Evolutionary conservation across 1,140 invertebrate species (phyloP), one percentile per base, ranked within the genome.

Genomic region (Euschistus heros): DNA sequence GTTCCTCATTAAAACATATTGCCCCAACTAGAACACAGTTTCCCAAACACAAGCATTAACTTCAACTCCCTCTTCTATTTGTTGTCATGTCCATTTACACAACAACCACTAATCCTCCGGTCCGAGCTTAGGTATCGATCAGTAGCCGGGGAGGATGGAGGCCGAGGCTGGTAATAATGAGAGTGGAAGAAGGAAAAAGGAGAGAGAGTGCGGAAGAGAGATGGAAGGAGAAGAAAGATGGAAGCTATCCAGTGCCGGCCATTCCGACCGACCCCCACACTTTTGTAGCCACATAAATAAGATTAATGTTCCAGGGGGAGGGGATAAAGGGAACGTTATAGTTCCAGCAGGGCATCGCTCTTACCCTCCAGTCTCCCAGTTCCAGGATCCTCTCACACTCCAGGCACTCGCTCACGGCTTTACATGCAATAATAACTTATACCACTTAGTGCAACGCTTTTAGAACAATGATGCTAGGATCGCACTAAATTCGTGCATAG

Each of bases 211-310:
- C 4, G 4, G 54, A 57, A 26, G 24, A 57, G 54, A 26, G 24
- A 57, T 15, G 24, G 54, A 57, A 57, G 24, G 54, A 57, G 24
- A 57, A 57, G 54, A 57, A 57, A 57, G 54, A 57, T 57, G 54
- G 54, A 57, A 57, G 54, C 54, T 57, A 57, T 57, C 24, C 54
- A 26, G 2, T 24, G 54, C 18, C 54, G 54, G 54, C 54, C 54
- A 57, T 57, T 57, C 54, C 24, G 20, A 22, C 20, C 18, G 54
- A 24, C 54, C 54, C 18, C 54, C 54, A 57, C 54, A 57, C 18
- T 57, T 57, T 57, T 57, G 54, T 57, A 57, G 54, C 54, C 54
- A 57, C 54, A 57, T 57, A 57, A 57, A 57, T 57, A 57, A 57
- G 54, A 57, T 57, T 57, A 57, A 57, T 57, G 54, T 57, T 57